Percentiles rank a stretch among this genome's conserved stretches.
Evolutionary conservation across 2,113 vertebrate genomes (phyloP).

Genomic region (Eulemur macaco): DNA sequence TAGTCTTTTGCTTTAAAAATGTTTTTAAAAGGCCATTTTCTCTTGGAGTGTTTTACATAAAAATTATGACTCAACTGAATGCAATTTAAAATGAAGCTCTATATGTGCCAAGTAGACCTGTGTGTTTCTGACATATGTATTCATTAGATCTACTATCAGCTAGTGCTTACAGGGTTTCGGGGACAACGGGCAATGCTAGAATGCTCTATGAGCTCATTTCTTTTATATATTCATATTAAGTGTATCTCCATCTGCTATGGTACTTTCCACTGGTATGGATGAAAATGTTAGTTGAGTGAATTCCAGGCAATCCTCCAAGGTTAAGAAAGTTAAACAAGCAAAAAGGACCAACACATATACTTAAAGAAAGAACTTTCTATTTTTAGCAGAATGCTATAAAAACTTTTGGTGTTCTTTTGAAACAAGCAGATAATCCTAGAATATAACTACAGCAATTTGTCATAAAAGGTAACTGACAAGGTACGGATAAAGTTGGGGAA

Average conservation of each 20-base stretch:
- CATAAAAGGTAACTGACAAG: background rate
- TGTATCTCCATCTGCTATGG: background rate
- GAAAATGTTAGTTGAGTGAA: background rate
- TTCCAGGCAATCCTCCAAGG: background rate
- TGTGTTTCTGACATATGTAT: background rate
- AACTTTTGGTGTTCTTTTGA: background rate
- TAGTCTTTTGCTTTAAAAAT: background rate
- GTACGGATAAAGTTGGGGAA: background rate
- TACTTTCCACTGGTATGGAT: background rate
- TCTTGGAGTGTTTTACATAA: background rate
- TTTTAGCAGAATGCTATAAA: background rate
- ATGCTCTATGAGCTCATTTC: background rate
- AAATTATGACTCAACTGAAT: background rate
- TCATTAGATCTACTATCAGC: background rate
- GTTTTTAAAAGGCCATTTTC: background rate
- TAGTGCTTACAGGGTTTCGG: background rate
- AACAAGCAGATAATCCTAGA: background rate
- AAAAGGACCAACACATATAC: background rate
- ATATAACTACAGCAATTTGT: background rate
- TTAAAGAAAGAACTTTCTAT: background rate
- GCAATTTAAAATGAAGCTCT: background rate
- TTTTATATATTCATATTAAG: background rate
- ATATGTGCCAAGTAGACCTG: background rate
- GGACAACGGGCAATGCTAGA: background rate
- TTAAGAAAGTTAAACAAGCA: slow-evolving; percentile 5